A percentile compares a stretch with the other conserved stretches of the same genome.
These are phyloP conservation scores for Philotrypesis tridentata DNA, from an alignment of 1,140 invertebrate species.

Conservation along the genomic window DNA sequence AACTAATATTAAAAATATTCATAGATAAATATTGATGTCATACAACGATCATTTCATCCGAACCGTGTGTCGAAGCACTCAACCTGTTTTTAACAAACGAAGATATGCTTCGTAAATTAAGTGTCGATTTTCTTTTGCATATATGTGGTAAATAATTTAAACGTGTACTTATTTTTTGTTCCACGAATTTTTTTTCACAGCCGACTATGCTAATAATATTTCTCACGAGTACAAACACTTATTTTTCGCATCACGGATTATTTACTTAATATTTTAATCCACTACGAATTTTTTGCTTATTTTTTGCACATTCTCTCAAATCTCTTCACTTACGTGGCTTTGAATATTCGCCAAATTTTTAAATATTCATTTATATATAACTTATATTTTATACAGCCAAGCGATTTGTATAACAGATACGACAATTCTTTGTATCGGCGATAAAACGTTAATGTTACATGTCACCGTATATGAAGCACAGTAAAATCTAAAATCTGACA, in stretches of 20 bases:
- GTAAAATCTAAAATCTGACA: background rate
- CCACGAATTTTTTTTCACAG: background rate
- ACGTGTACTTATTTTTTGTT: constrained; percentile 9
- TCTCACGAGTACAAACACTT: background rate
- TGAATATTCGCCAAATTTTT: background rate
- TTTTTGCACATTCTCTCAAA: background rate
- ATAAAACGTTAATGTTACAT: too few relatives aligned
- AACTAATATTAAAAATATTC: background rate
- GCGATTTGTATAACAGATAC: background rate
- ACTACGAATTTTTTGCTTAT: background rate
- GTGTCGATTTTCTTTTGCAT: background rate
- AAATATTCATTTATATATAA: background rate
- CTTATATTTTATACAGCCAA: background rate
- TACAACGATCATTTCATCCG: background rate
- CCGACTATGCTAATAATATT: constrained; percentile 2
- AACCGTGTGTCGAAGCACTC: background rate
- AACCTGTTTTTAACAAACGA: constrained; percentile 38
- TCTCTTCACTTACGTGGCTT: background rate
- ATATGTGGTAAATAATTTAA: constrained; percentile 39
- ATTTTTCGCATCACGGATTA: background rate
- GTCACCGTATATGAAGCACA: background rate
- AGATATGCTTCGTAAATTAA: background rate
- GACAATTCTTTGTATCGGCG: background rate
- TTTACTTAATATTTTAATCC: background rate
- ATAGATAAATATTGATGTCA: background rate